phyloP scores from a whole-genome alignment of 2,113 vertebrate species.

The Anas platyrhynchos region DNA sequence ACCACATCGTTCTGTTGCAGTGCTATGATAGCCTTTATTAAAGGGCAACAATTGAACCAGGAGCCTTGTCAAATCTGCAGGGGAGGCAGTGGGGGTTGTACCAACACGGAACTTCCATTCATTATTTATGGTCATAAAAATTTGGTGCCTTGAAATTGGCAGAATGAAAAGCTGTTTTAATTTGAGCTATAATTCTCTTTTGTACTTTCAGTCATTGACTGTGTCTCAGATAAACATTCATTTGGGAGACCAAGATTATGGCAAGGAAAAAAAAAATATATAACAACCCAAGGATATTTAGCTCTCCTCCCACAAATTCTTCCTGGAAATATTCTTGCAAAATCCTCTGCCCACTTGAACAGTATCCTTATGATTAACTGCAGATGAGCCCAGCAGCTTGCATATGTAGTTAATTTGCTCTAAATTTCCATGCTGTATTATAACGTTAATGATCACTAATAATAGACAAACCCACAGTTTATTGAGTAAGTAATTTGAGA shows the following conservation, averaged over 20 bases:
- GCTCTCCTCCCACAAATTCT: conserved; percentile 68
- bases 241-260: conserved; percentile 58
- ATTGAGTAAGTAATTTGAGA: conserved; percentile 86
- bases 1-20: conserved; percentile 20
- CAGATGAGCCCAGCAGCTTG: conserved; percentile 76
- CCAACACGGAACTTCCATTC: conserved; percentile 13
- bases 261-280: not conserved
- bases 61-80: not conserved
- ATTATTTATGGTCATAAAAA: conserved; percentile 40
- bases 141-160: not conserved
- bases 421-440: conserved; percentile 83
- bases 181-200: conserved; percentile 46
- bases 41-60: not conserved
- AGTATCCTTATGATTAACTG: conserved; percentile 78
- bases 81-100: not conserved
- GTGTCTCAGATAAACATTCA: conserved; percentile 37
- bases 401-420: conserved; percentile 83
- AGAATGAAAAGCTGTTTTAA: conserved; percentile 57
- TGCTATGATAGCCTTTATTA: not conserved
- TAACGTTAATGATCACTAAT: conserved; percentile 86
- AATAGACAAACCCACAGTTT: conserved; percentile 86
- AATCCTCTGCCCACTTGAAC: conserved; percentile 73
- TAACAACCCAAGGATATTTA: conserved; percentile 45
- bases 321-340: conserved; percentile 69
- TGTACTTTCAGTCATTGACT: conserved; percentile 37